These are phyloP conservation scores for Proteles cristata DNA, from an alignment of 2,113 vertebrate species.

Conservation along the genomic window DNA sequence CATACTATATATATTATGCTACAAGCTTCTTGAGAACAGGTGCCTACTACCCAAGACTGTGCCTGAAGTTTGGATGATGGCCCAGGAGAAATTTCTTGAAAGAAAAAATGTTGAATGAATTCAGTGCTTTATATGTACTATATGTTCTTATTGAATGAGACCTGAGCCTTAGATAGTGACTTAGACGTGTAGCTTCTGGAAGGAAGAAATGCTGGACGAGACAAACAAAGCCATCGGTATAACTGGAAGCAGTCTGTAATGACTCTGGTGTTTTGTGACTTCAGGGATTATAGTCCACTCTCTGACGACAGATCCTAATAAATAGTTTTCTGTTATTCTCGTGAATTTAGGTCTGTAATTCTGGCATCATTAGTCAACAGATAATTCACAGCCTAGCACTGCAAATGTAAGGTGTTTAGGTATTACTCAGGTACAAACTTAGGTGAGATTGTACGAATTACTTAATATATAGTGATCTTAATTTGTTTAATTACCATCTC, in stretches of 20 bases:
- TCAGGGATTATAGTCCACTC: neutral
- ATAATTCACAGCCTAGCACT: neutral
- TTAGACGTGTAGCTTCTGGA: neutral
- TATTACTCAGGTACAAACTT: neutral
- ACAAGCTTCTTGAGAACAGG: neutral
- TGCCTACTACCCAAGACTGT: neutral
- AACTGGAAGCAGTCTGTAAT: neutral
- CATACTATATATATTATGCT: neutral
- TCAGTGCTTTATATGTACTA: neutral
- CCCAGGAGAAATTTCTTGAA: neutral
- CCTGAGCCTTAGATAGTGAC: neutral
- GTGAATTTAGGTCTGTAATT: neutral
- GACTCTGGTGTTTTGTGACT: neutral
- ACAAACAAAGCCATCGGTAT: neutral
- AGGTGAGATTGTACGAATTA: neutral
- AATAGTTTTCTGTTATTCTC: constrained; percentile 14
- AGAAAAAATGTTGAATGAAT: neutral
- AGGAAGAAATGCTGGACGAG: neutral
- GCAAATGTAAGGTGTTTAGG: neutral
- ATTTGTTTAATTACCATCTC: neutral
- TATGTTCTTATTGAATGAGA: neutral
- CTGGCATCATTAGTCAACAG: neutral
- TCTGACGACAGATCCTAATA: neutral
- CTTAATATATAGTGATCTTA: neutral
- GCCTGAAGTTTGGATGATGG: neutral